phyloP scores from a whole-genome alignment of 2,113 vertebrate species.

The Oncorhynchus kisutch region DNA sequence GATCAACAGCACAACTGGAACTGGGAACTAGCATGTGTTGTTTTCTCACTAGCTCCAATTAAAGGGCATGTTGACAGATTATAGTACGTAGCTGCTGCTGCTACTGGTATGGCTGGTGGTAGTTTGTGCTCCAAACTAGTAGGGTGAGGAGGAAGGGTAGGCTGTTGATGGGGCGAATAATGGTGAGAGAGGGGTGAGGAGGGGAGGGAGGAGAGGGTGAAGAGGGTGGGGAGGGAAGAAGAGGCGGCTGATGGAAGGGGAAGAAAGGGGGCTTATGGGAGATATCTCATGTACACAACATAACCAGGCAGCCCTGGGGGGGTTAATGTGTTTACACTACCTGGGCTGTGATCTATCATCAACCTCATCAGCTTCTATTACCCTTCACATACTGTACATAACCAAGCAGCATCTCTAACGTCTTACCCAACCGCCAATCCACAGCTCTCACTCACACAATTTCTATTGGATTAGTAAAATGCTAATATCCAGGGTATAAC shows the following conservation, averaged over 20 bases:
- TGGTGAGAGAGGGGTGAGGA: constrained; percentile 28
- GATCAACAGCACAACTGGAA: constrained; percentile 61
- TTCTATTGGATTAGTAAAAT: constrained; percentile 66
- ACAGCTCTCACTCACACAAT: constrained; percentile 65
- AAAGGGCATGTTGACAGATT: constrained; percentile 76
- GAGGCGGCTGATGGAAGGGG: constrained; percentile 4
- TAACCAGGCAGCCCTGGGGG: constrained; percentile 56
- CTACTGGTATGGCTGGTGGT: constrained; percentile 53
- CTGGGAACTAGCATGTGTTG: constrained; percentile 51
- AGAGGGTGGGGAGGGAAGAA: not conserved
- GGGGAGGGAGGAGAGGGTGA: not conserved
- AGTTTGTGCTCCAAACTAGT: constrained; percentile 67
- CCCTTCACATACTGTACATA: constrained; percentile 61
- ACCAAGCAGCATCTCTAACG: constrained; percentile 52
- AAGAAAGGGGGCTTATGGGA: not conserved
- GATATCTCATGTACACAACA: constrained; percentile 49
- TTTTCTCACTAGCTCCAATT: constrained; percentile 68
- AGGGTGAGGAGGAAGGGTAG: not conserved
- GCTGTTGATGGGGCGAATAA: not conserved
- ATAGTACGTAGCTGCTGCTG: constrained; percentile 12
- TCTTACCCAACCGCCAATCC: constrained; percentile 34
- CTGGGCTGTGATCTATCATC: constrained; percentile 75
- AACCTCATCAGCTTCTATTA: constrained; percentile 74
- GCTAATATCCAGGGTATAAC: constrained; percentile 55
- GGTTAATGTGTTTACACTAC: constrained; percentile 76